Evolutionary conservation across 2,888 invertebrate genomes (phyloP).

Genomic region (Cylindroiulus punctatus): DNA sequence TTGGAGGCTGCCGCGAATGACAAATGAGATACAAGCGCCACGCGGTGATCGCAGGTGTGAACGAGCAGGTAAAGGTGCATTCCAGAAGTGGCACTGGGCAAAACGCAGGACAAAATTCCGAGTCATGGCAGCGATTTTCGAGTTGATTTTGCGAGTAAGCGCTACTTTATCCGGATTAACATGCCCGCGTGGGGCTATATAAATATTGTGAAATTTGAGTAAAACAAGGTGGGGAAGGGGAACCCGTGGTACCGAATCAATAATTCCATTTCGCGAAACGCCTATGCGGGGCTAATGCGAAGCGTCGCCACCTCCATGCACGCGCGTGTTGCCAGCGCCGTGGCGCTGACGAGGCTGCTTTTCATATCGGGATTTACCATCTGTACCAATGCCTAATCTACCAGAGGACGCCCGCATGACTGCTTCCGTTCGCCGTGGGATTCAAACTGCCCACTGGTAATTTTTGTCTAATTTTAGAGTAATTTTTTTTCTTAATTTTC

Average conservation of each 20-base stretch:
- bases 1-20: conserved; percentile 1
- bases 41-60: not conserved
- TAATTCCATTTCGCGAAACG: not conserved
- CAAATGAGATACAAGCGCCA: not conserved
- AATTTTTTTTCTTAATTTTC: too few species aligned
- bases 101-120: not conserved
- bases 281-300: not conserved
- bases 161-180: conserved; percentile 1
- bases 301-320: not conserved
- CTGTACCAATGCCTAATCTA: too few species aligned
- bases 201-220: not conserved
- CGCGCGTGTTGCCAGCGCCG: not conserved
- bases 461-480: too few species aligned
- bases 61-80: not conserved
- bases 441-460: too few species aligned
- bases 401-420: too few species aligned
- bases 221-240: not conserved
- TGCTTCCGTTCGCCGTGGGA: too few species aligned
- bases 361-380: too few species aligned
- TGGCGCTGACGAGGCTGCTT: not conserved
- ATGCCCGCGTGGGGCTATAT: not conserved
- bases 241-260: not conserved
- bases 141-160: conserved; percentile 1
- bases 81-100: not conserved
- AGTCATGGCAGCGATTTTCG: not conserved